A percentile compares a stretch with the other conserved stretches of the same genome.
Evolutionary conservation across 2,113 vertebrate species (phyloP).

Genomic region (Panurus biarmicus): DNA sequence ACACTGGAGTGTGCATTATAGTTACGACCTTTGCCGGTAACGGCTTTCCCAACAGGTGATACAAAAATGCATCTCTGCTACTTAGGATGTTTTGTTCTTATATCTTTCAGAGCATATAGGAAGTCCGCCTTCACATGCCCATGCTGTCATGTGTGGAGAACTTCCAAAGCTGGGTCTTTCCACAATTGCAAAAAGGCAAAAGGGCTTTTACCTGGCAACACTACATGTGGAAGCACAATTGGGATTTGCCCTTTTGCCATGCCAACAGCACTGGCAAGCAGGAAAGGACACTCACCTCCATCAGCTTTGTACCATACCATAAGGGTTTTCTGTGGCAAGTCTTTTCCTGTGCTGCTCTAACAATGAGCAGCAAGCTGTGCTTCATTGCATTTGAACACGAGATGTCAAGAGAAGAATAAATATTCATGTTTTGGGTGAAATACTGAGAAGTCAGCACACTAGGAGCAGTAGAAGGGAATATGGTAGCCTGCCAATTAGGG

Average conservation of each 20-base stretch:
- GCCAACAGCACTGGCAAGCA: neutral
- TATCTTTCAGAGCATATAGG: neutral
- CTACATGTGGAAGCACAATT: neutral
- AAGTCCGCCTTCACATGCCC: neutral
- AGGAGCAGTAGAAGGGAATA: neutral
- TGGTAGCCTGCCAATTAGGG: rapidly evolving
- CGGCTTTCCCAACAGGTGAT: neutral
- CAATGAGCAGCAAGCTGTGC: neutral
- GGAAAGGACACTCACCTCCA: neutral
- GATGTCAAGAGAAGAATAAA: neutral
- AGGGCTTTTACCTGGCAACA: neutral
- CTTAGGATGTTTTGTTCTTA: neutral
- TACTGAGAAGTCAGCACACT: neutral
- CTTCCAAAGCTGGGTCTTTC: neutral
- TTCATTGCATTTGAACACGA: neutral
- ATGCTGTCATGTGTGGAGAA: neutral
- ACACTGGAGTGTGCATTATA: neutral
- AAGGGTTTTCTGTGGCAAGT: neutral
- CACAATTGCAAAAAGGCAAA: neutral
- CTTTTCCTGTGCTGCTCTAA: neutral
- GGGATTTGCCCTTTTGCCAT: neutral
- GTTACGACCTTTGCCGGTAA: neutral
- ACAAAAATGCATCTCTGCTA: neutral
- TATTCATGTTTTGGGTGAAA: neutral
- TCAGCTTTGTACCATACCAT: neutral